phyloP scores from a whole-genome alignment of 2,113 vertebrate species.

The Stictonetta naevosa region DNA sequence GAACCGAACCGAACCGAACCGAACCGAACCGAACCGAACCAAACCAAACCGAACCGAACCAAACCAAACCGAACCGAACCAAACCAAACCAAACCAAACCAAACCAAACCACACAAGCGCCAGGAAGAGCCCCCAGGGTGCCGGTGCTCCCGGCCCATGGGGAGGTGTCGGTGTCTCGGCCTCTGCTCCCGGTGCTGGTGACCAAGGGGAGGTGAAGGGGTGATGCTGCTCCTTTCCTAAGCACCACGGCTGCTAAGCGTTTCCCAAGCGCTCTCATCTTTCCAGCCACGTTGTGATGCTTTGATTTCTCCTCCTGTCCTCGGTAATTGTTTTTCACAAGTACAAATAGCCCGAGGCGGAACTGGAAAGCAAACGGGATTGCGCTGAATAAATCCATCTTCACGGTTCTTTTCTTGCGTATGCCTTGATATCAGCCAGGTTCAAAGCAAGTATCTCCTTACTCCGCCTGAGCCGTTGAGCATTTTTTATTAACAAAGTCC shows the following conservation, averaged over 20 bases:
- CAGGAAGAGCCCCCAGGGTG: background rate
- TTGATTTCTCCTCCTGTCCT: constrained; percentile 43
- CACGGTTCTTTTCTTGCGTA: constrained; percentile 12
- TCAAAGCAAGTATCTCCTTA: constrained; percentile 69
- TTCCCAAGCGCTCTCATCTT: background rate
- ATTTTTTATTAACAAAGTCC: constrained; percentile 71
- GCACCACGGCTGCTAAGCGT: background rate
- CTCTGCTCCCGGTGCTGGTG: background rate
- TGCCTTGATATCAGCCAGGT: background rate
- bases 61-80: no score
- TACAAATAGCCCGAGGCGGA: background rate
- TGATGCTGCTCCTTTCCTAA: background rate
- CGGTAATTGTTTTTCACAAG: constrained; percentile 8
- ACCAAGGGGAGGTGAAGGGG: background rate
- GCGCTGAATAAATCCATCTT: constrained; percentile 47
- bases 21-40: no score
- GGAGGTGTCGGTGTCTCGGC: background rate
- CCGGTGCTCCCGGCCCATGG: background rate
- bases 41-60: no score
- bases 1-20: no score
- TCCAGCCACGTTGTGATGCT: constrained; percentile 5
- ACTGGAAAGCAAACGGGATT: constrained; percentile 33
- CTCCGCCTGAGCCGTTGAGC: constrained; percentile 25
- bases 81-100: no score
- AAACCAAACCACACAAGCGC: background rate